Evolutionary conservation across 2,888 invertebrate genomes (phyloP), one percentile per base, ranked within the genome.

Genomic region (Nymphalis urticae): DNA sequence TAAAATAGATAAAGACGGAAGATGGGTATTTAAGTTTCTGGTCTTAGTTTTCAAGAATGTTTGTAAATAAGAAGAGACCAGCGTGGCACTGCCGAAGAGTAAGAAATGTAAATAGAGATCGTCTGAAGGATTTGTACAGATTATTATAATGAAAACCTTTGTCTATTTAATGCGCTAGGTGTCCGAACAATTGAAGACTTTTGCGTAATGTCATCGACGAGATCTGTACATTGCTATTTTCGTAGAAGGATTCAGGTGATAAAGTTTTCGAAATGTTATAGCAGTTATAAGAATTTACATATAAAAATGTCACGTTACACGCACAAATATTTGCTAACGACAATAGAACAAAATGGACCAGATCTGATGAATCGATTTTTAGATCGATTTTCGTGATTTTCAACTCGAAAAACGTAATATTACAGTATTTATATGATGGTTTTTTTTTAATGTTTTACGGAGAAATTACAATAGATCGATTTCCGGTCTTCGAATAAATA

Each of bases 81-180:
- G 90, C 91, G 75, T 85, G 85, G 84, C 89, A 90, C 91, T 90
- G 90, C 91, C 90, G 72, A 69, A 71, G 66, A 60, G 76, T 73
- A 61, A 73, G 82, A 78, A 76, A 72, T 85, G 84, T 85, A 85
- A 67, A 85, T 84, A 85, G 62, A 64, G 56, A 32, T 56, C 2
- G 50, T 36, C 53, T n/a, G 64, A 64, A 59, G 56, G 56, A 48
- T 42, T 66, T 58, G 63, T 66, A 60, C 36, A 68, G 60, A 68
- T 63, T 59, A 63, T 58, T 63, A 53, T 51, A 68, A 63, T 58
- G 32, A 48, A 50, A 47, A 48, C 53, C 59, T 68, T 59, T 32
- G 64, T 47, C 51, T 63, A 16, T 59, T 53, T 54, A 66, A 66
- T 48, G 32, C 66, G 66, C 54, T 66, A 66, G 54, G 54, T 32